Evolutionary conservation across 2,797 vertebrate species (phyloP), one percentile per base, ranked within the genome.

Genomic region (Triplophysa bombifrons): DNA sequence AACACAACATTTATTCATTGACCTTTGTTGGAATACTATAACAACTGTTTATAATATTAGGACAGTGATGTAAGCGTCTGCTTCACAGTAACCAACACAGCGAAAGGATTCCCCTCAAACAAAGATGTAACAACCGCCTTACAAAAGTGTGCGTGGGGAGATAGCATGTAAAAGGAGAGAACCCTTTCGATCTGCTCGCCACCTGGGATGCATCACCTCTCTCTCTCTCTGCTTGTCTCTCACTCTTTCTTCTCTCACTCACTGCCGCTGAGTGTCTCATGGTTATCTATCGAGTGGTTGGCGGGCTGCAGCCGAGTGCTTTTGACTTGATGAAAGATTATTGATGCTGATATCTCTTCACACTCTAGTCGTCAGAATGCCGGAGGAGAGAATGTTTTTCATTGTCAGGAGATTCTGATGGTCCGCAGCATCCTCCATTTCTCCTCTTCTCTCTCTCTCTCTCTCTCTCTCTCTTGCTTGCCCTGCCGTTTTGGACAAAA

Each of bases 291-390:
- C 88, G 92, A 94, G 86, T 91, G 86, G 85, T 87, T 87, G 90
- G 86, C 85, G 87, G 85, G 88, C 86, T 86, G 86, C 91, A 89
- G 89, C 88, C 84, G 82, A 90, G 86, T 84, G 65, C 87, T 82
- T 84, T 86, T 85, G 91, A 88, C 93, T 90, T 91, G 91, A 92
- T 93, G 92, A 92, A 93, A 92, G 91, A 94, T 94, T 93, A 93
- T 93, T 91, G 93, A 93, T 93, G 91, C 91, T 92, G 92, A 93
- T 92, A 84, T 86, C 91, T 85, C 90, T 87, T 80, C 83, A 82
- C 84, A 83, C 88, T 87, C 86, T 88, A 87, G 67, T 89, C 92
- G 91, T 92, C 93, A 72, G 84, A 82, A 74, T 86, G 87, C 93
- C 89, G 77, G 30, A 3, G 84, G 93, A 88, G n/a, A 72, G 84